Evolutionary conservation across 2,888 invertebrate genomes (phyloP).

Genomic region (Drosophila quinaria): DNA sequence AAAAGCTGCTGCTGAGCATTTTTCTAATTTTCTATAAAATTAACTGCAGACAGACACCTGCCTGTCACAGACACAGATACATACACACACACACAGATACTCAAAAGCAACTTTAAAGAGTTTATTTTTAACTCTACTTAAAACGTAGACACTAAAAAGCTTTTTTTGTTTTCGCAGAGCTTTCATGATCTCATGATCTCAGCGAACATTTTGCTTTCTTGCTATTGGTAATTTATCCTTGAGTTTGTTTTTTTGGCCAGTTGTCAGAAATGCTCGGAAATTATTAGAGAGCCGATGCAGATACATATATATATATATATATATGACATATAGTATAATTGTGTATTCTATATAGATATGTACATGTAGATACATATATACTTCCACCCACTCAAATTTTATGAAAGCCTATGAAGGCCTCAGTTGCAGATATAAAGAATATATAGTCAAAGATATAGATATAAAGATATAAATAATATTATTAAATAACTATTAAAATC

Average conservation of each 20-base stretch:
- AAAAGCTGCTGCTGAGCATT: slow-evolving; percentile 38
- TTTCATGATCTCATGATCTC: slow-evolving; percentile 70
- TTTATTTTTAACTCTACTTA: slow-evolving; percentile 74
- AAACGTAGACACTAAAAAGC: slow-evolving; percentile 76
- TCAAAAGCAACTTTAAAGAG: slow-evolving; percentile 46
- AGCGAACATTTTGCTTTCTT: slow-evolving; percentile 19
- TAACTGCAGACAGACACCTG: slow-evolving; percentile 81
- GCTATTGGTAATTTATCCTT: slow-evolving; percentile 75
- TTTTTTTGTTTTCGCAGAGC: slow-evolving; percentile 50
- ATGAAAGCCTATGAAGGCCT: slow-evolving; percentile 54
- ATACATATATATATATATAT: slow-evolving; percentile 18
- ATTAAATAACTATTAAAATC: no score
- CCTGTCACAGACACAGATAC: slow-evolving; percentile 45
- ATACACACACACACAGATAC: slow-evolving; percentile 22
- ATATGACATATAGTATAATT: neutral
- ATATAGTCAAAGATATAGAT: neutral
- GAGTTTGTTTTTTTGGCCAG: slow-evolving; percentile 69
- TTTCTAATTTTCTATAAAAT: slow-evolving; percentile 68
- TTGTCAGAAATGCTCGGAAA: slow-evolving; percentile 60
- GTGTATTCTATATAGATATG: slow-evolving; percentile 14
- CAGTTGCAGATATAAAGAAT: neutral
- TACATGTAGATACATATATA: slow-evolving; percentile 7
- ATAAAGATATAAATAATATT: no score
- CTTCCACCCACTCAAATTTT: slow-evolving; percentile 58
- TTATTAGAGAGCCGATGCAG: slow-evolving; percentile 53